A percentile compares a stretch with the other conserved stretches of the same genome.
Conservation (phyloP, 2,797 vertebrate genomes). For the Macrochelys suwanniensis region DNA sequence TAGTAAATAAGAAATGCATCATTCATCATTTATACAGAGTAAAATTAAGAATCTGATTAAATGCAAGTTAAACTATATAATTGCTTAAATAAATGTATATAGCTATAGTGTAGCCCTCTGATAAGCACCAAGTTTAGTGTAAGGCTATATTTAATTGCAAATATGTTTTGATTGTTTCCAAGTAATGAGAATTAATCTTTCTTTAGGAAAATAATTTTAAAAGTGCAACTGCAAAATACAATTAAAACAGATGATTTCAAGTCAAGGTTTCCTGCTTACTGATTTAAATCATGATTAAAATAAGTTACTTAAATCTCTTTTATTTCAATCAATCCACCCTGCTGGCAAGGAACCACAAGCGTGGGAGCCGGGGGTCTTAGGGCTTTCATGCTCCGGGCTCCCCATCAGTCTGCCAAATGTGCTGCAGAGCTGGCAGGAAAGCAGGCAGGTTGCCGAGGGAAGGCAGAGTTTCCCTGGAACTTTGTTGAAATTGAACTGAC, state of each 20-base stretch:
- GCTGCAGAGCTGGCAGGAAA: neutral
- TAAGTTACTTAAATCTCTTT: neutral
- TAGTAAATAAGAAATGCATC: neutral
- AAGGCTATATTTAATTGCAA: too few species aligned
- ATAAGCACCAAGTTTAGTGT: too few species aligned
- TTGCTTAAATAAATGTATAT: neutral
- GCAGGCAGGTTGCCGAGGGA: neutral
- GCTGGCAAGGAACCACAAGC: neutral
- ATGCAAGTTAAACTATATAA: too few species aligned
- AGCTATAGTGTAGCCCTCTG: neutral
- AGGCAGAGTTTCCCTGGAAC: neutral
- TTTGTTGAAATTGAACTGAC: constrained; percentile 42
- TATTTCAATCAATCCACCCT: neutral
- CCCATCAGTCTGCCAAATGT: neutral
- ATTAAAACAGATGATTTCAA: neutral
- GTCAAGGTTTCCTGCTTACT: neutral
- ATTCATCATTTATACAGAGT: neutral
- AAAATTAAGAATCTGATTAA: neutral
- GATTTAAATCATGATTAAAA: neutral
- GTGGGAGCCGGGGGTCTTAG: neutral
- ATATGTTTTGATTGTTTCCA: neutral
- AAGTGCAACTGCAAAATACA: neutral
- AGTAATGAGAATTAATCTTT: neutral
- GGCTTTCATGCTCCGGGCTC: neutral
- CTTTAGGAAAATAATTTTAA: neutral